These are phyloP conservation scores for Burhinus bistriatus DNA, from an alignment of 2,113 vertebrate species.

Conservation along the genomic window DNA sequence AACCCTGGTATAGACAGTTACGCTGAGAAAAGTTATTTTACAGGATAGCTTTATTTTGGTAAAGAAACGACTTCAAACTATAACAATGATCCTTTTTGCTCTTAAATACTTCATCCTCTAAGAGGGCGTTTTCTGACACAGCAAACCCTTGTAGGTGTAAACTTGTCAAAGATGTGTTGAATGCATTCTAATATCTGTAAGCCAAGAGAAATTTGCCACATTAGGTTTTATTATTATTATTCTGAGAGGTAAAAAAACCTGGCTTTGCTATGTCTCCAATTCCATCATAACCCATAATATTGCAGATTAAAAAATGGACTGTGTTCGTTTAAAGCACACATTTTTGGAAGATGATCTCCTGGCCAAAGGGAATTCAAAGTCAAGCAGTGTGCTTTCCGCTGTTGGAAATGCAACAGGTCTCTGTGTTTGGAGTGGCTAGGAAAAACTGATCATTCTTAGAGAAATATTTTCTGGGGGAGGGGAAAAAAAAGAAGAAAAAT, in stretches of 20 bases:
- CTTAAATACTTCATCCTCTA: background rate
- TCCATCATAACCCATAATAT: background rate
- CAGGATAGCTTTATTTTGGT: background rate
- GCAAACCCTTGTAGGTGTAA: background rate
- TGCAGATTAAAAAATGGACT: background rate
- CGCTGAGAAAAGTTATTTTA: background rate
- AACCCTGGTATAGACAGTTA: background rate
- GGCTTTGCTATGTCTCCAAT: background rate
- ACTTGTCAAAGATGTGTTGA: background rate
- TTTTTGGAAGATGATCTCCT: background rate
- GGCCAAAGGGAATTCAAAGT: background rate
- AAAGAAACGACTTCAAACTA: background rate
- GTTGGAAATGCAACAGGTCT: conserved; percentile 29
- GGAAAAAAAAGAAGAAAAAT: background rate
- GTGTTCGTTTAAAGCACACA: background rate
- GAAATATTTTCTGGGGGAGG: conserved; percentile 51
- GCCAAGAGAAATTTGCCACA: background rate
- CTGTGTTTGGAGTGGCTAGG: background rate
- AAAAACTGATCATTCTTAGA: conserved; percentile 35
- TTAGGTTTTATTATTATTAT: background rate
- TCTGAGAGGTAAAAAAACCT: background rate
- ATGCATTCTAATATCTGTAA: background rate
- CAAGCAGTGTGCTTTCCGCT: background rate
- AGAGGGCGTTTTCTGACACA: background rate
- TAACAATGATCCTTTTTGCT: background rate